Evolutionary conservation across 2,113 vertebrate genomes (phyloP).

Genomic region (Fukomys damarensis): DNA sequence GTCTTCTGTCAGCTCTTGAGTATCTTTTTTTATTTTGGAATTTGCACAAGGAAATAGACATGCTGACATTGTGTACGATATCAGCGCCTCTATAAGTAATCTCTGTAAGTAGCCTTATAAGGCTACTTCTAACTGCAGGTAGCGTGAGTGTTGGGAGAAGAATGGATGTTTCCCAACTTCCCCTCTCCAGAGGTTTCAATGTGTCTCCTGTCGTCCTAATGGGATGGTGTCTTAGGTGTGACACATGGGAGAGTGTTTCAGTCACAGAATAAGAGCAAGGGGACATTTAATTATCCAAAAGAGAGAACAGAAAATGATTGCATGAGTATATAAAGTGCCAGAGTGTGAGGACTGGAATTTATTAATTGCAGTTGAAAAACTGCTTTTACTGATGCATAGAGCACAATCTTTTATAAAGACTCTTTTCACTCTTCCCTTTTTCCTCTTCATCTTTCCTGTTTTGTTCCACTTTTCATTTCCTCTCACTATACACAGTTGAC

Average conservation of each 20-base stretch:
- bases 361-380: neutral
- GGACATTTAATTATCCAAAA: neutral
- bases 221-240: neutral
- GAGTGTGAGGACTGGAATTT: neutral
- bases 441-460: neutral
- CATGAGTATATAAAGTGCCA: neutral
- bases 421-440: neutral
- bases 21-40: neutral
- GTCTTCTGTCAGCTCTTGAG: neutral
- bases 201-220: neutral
- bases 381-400: neutral
- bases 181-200: neutral
- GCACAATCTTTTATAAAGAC: neutral
- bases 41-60: neutral
- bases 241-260: neutral
- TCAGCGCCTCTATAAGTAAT: too few species aligned
- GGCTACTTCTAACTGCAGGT: neutral
- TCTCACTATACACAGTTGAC: neutral
- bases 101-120: too few species aligned
- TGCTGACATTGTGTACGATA: accelerated
- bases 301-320: neutral
- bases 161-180: neutral
- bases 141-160: neutral
- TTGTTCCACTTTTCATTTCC: neutral
- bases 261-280: neutral